phyloP scores from a whole-genome alignment of 2,797 vertebrate species.

The Erethizon dorsatum region DNA sequence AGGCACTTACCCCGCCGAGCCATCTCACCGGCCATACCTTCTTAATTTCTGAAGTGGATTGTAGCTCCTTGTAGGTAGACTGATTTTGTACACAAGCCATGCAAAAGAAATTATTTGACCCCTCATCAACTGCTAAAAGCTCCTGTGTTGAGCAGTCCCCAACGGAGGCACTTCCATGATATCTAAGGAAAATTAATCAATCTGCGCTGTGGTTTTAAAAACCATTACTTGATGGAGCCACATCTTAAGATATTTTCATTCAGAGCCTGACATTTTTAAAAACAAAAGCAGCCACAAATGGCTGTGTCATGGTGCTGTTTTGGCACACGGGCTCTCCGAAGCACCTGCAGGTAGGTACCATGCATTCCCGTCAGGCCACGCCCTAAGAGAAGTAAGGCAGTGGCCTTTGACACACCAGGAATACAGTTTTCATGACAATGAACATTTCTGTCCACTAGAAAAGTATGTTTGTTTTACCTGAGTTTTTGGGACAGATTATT shows the following conservation, averaged over 20 bases:
- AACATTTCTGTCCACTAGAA: slow-evolving; percentile 40
- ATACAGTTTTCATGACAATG: background rate
- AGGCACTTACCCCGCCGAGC: no score
- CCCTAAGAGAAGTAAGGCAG: background rate
- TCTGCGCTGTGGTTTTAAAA: slow-evolving; percentile 41
- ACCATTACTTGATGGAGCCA: background rate
- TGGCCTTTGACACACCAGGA: background rate
- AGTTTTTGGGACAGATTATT: background rate
- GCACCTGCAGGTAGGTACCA: background rate
- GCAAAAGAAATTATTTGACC: slow-evolving; percentile 37
- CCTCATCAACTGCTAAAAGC: slow-evolving; percentile 30
- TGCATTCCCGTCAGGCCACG: background rate
- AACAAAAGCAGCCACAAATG: slow-evolving; percentile 45
- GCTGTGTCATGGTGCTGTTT: background rate
- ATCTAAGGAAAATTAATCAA: slow-evolving; percentile 27
- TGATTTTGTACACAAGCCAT: background rate
- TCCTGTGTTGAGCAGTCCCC: background rate
- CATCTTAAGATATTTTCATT: slow-evolving; percentile 54
- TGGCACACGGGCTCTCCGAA: slow-evolving; percentile 55
- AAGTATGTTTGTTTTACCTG: slow-evolving; percentile 24
- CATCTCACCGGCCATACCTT: background rate
- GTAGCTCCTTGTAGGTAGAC: background rate
- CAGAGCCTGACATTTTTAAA: background rate
- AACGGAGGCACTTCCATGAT: background rate
- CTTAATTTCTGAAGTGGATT: slow-evolving; percentile 21